These are phyloP conservation scores for Tetranychus piercei DNA, from an alignment of 2,888 invertebrate species.

Conservation along the genomic window DNA sequence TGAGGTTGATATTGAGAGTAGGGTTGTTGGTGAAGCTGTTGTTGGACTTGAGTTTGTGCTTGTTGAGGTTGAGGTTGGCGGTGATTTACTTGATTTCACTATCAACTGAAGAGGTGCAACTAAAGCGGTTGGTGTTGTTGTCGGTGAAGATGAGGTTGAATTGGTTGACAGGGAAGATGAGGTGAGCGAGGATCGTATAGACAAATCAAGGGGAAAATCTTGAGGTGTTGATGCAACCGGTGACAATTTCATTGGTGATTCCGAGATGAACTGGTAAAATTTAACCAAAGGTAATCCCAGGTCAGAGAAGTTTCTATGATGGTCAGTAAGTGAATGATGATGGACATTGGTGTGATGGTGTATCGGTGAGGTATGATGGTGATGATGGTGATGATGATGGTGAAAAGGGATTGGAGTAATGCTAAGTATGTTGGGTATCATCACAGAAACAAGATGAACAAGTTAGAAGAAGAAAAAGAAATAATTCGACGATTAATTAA, in stretches of 20 bases:
- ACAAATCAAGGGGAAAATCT: constrained; percentile 65
- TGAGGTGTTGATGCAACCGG: constrained; percentile 45
- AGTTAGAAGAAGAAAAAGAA: not conserved
- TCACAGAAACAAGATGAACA: not conserved
- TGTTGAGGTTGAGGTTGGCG: not conserved
- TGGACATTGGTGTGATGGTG: not conserved
- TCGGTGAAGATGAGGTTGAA: not conserved
- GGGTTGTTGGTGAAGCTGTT: constrained; percentile 11
- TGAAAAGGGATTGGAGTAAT: not conserved
- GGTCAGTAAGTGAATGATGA: not conserved
- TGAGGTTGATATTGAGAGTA: constrained; percentile 6
- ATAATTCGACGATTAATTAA: not conserved
- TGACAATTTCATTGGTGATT: constrained; percentile 34
- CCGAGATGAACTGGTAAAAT: not conserved
- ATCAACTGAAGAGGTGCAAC: too few relatives aligned
- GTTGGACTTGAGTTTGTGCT: constrained; percentile 16
- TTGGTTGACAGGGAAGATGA: not conserved
- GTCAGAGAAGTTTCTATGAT: too few relatives aligned
- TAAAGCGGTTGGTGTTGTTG: not conserved
- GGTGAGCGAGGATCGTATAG: constrained; percentile 33
- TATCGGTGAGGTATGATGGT: not conserved
- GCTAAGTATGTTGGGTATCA: not conserved
- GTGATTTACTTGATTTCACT: not conserved
- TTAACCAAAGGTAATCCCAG: too few relatives aligned
- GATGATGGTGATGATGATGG: not conserved